Base-by-base conservation (phyloP, 2,888 invertebrate species). In the Drosophila anomalata region DNA sequence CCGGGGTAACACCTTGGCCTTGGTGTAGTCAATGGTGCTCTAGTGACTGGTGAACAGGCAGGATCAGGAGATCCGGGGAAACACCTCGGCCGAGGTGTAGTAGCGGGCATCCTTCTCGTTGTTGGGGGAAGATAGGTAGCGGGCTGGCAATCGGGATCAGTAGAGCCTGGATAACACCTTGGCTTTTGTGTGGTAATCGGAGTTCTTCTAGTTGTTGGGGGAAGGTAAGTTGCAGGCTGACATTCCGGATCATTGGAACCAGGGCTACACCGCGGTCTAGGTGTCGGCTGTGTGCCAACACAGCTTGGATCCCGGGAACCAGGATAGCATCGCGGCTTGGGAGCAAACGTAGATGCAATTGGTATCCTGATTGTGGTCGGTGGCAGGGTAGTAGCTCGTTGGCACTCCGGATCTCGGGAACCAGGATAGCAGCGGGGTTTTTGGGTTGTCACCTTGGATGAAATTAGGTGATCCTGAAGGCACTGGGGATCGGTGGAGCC, bases 211-310 rank as follows among this genome's bases (percentile, higher is more conserved):
- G 60, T 65, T 11, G 65, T 66, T 14, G 66, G 70, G 1, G 60
- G 65, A 2, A 57, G 44, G 14, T 60, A 70, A 3, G 70, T 71
- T 1, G 60, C 60, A 2, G 65, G 62, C 11, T 47, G 51, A 20
- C 73, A 73, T 5, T 14, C 56, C 0, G 92, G 91, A 65, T 93
- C 92, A 0, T 14, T 78, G 1, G 90, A 89, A 0, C 92, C 92
- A 0, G 92, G 92, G 61, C 82, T 92, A 44, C 92, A 83, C 2
- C 61, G 60, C 0, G 75, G 73, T 46, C 29, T 57, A 1, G 47
- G 9, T 6, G 79, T 68, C 7, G 76, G 78, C 41, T 11, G 17
- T 6, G 22, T 5, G 17, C 4, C 66, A 33, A 7, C 22, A 39
- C 67, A 75, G n/a, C 39, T 17, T 5, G 55, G 60, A 44, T 61